These are phyloP conservation scores for Rutpela maculata DNA, from an alignment of 2,888 invertebrate genomes.

Conservation along the genomic window DNA sequence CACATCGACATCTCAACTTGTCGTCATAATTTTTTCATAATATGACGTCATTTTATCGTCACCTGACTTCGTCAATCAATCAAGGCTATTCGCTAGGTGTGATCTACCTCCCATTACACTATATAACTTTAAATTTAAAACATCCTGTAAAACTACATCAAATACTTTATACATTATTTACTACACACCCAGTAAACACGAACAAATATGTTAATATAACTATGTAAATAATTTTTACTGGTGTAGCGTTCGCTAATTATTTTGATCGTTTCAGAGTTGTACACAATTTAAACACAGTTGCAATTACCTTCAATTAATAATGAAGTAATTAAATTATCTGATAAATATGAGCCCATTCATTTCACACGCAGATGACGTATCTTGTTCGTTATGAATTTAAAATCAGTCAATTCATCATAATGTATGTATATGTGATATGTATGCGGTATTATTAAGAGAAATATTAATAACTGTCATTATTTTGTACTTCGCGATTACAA, in stretches of 20 bases:
- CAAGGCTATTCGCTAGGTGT: too few species aligned
- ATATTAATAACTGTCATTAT: constrained; percentile 34
- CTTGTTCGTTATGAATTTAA: constrained; percentile 33
- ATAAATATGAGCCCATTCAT: constrained; percentile 36
- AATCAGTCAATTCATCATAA: constrained; percentile 28
- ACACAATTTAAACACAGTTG: constrained; percentile 8
- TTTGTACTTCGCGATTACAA: background rate
- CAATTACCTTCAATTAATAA: constrained; percentile 32
- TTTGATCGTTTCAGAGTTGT: background rate
- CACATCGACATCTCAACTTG: too few species aligned
- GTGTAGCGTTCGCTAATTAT: background rate
- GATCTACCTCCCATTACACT: too few species aligned
- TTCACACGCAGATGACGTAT: constrained; percentile 30
- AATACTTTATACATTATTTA: background rate
- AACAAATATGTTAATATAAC: background rate
- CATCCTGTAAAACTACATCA: too few species aligned
- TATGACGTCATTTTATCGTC: too few species aligned
- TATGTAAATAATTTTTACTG: background rate
- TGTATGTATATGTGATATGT: constrained; percentile 25
- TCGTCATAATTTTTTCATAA: too few species aligned
- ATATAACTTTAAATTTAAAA: too few species aligned
- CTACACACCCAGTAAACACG: background rate
- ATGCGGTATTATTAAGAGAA: constrained; percentile 18
- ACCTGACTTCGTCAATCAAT: too few species aligned
- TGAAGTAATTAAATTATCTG: constrained; percentile 32